Percentiles rank a stretch among this genome's conserved stretches.
Conservation (phyloP, 1,140 invertebrate genomes). For the Halotydeus destructor region DNA sequence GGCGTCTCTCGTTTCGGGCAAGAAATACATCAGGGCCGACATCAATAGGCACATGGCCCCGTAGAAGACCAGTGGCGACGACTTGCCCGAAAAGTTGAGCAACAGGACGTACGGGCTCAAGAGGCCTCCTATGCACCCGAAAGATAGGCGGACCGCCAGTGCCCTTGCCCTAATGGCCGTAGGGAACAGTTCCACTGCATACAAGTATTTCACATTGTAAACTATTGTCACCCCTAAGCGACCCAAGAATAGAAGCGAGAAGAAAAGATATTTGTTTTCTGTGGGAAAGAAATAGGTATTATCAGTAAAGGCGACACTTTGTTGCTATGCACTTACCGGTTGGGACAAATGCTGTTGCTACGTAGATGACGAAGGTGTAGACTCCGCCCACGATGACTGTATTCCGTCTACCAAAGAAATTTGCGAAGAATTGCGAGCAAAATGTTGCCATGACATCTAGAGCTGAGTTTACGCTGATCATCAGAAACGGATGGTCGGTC, state of each 20-base stretch:
- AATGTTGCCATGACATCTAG: slow-evolving; percentile 6
- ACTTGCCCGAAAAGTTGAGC: slow-evolving; percentile 1
- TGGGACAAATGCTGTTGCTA: neutral
- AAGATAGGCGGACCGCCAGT: slow-evolving; percentile 56
- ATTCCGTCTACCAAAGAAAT: slow-evolving; percentile 5
- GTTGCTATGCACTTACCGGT: neutral
- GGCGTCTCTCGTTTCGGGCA: slow-evolving; percentile 58
- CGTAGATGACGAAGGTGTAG: neutral
- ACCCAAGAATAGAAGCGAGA: slow-evolving; percentile 34
- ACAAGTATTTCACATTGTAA: slow-evolving; percentile 70
- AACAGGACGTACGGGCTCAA: slow-evolving; percentile 36
- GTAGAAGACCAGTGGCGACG: slow-evolving; percentile 7
- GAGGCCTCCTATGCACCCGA: slow-evolving; percentile 59
- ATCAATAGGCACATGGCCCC: slow-evolving; percentile 1
- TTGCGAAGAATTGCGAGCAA: slow-evolving; percentile 2
- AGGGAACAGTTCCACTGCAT: slow-evolving; percentile 60
- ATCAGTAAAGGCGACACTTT: neutral
- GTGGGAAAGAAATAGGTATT: neutral
- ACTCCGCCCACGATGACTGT: neutral
- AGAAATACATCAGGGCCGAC: slow-evolving; percentile 20
- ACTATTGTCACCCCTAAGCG: slow-evolving; percentile 67
- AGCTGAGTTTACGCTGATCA: slow-evolving; percentile 9
- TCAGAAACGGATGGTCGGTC: slow-evolving; percentile 6
- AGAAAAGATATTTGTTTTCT: neutral
- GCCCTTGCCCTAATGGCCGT: slow-evolving; percentile 65